Evolutionary conservation across 64 coral and sea anemone species (phyloP), one percentile per base, ranked within the genome.

Genomic region (Stichodactyla mertensii): DNA sequence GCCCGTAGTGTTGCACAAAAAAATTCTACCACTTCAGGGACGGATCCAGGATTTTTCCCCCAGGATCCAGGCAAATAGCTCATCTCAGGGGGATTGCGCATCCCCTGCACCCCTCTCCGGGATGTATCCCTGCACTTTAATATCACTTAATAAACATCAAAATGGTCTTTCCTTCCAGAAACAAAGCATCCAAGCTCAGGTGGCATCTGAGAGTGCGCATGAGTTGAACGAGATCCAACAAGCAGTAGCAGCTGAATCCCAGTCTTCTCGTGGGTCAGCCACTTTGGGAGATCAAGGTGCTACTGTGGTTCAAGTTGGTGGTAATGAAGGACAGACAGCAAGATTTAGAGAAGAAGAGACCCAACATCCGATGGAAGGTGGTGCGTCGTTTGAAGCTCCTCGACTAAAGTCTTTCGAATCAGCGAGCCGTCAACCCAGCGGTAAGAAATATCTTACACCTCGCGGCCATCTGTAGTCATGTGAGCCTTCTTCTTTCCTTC

Each of bases 181-280:
- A 88, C 94, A 97, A 87, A 93, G 91, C 61, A 93, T 97, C 84
- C 91, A 93, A 54, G 91, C 91, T 14, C 91, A 97, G 52, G 94
- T 97, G 36, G 94, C 94, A 51, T 97, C 94, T 71, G 94, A 97
- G 91, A 97, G 94, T 79, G 94, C 94, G 31, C 91, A 93, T 22
- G 94, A 97, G 27, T 51, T 97, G 6, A 89, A 97, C 18, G 91
- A 97, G 69, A 97, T 97, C 78, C 94, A 97, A 54, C 90, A 92
- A 54, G 94, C 94, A 54, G 91, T 97, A 24, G 82, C 94, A 16
- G 86, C 94, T 45, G 94, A 97, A 81, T 97, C 94, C 81, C 94
- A 97, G 82, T 93, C 94, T 12, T 97, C 94, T 55, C 94, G 92
- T n/a, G 94, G 94, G 55, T 89, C 94, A 24, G 91, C 91, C 16